phyloP scores from a whole-genome alignment of 2,113 vertebrate genomes.

The Melanerpes aurifrons region DNA sequence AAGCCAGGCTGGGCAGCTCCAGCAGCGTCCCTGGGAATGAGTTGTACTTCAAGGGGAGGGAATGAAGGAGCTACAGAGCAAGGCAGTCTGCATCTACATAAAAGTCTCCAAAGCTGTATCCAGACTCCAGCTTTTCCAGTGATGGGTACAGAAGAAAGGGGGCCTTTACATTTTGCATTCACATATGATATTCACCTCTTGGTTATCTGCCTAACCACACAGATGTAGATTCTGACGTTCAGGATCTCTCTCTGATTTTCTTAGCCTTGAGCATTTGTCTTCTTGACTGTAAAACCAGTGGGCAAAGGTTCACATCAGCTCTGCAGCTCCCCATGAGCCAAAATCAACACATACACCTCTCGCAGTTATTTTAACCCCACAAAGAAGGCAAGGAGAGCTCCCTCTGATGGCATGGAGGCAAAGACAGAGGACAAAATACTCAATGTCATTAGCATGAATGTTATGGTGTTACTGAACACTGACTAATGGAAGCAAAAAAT shows the following conservation, averaged over 20 bases:
- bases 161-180: background rate
- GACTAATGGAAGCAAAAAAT: background rate
- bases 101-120: background rate
- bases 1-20: accelerated
- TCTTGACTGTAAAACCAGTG: background rate
- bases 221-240: background rate
- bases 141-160: background rate
- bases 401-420: accelerated
- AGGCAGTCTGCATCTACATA: background rate
- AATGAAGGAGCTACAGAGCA: background rate
- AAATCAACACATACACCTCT: background rate
- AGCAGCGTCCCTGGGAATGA: accelerated
- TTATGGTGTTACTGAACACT: background rate
- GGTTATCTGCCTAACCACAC: background rate
- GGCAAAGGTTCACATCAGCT: background rate
- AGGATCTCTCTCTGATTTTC: background rate
- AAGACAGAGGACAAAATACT: background rate
- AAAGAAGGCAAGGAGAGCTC: background rate
- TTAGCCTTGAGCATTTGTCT: background rate
- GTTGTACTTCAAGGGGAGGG: background rate
- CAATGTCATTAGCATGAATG: background rate
- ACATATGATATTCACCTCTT: background rate
- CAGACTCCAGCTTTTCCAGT: background rate
- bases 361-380: background rate
- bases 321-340: background rate